Conservation (phyloP, 2,888 invertebrate genomes). For the Blastobasis lacticolella region DNA sequence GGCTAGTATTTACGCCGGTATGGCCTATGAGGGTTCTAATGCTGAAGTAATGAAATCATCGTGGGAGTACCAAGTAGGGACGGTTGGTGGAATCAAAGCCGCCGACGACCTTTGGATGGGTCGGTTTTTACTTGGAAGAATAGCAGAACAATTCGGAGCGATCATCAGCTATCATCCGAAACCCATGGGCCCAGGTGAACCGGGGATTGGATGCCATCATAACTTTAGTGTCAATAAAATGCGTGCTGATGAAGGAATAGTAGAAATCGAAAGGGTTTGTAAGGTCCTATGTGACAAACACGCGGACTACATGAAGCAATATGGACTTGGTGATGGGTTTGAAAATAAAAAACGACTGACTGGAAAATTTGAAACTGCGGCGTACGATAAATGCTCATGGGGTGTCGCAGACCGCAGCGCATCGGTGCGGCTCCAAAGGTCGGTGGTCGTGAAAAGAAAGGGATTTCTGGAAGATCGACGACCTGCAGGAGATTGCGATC, state of each 20-base stretch:
- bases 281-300: constrained; percentile 73
- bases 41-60: constrained; percentile 99
- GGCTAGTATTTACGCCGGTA: constrained; percentile 92
- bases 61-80: constrained; percentile 94
- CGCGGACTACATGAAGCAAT: constrained; percentile 87
- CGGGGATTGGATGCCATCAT: constrained; percentile 89
- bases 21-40: constrained; percentile 93
- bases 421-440: constrained; percentile 94
- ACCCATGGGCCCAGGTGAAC: constrained; percentile 87
- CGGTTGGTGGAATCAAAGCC: constrained; percentile 86
- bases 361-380: constrained; percentile 95
- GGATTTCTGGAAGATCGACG: constrained; percentile 96
- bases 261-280: constrained; percentile 91
- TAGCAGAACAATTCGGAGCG: constrained; percentile 90
- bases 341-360: constrained; percentile 96
- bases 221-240: constrained; percentile 92
- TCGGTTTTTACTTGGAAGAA: constrained; percentile 85
- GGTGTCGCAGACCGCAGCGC: constrained; percentile 94
- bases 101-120: constrained; percentile 93
- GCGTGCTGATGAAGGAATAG: constrained; percentile 82
- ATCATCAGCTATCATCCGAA: constrained; percentile 81
- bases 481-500: constrained; percentile 94
- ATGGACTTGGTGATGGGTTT: constrained; percentile 90
- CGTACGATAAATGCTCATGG: constrained; percentile 89
- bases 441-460: constrained; percentile 86